Evolutionary conservation across 1,140 invertebrate genomes (phyloP), one percentile per base, ranked within the genome.

Genomic region (Ceratosolen solmsi): DNA sequence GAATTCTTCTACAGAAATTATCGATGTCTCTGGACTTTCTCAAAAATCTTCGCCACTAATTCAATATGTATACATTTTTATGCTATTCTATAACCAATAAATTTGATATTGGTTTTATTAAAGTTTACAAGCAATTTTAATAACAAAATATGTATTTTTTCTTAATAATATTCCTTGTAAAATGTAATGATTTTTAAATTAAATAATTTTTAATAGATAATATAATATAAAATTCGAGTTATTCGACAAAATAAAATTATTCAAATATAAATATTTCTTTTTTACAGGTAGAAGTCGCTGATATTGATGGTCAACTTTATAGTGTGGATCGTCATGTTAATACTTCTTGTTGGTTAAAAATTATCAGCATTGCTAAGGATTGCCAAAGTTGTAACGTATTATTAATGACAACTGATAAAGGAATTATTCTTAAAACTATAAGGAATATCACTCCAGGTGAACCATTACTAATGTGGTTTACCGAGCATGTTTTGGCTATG

Each of bases 381-480:
- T 94, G 94, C 79, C 94, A 95, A 84, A 94, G 93, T 82, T 94
- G 93, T 84, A 96, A 96, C 86, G 89, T 94, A 8, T 87, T 94
- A 36, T 87, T 94, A 22, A 92, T 84, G 91, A 79, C 86, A 81
- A 84, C 65, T 77, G 83, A 85, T 79, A 82, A 82, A 0, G 90
- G 90, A 70, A 83, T 94, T 0, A 81, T 90, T 2, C 79, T 94
- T 4, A 92, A 92, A 87, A 88, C 91, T 4, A 92, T 93, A 4
- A 91, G 92, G 83, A 81, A 86, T 0, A 92, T 96, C 8, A 82
- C 86, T 54, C 85, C 88, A 17, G 94, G 93, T 0, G 93, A 96
- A 80, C 93, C 94, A 83, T 87, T 97, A 0, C 88, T 93, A 15
- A 92, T 97, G 82, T 98, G 97, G 97, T 97, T 97, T 88, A 94